Evolutionary conservation across 2,888 invertebrate genomes (phyloP).

Genomic region (Drosophila subsilvestris): DNA sequence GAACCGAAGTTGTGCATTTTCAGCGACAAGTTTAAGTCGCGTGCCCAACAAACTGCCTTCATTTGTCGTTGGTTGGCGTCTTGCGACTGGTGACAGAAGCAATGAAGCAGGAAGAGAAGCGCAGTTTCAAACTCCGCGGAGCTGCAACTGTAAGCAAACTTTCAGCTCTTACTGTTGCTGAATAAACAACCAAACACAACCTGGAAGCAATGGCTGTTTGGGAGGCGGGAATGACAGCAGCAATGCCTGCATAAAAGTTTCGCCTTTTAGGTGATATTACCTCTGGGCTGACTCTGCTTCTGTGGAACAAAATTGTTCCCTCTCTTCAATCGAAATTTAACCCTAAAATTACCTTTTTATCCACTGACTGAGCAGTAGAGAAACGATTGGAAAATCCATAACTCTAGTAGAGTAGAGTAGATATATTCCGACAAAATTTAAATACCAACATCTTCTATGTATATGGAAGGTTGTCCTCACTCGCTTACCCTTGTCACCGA

Average conservation of each 20-base stretch:
- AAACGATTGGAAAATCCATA: background rate
- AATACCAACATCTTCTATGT: background rate
- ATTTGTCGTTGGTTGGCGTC: slow-evolving; percentile 63
- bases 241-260: slow-evolving; percentile 43
- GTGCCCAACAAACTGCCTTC: slow-evolving; percentile 74
- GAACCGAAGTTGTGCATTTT: slow-evolving; percentile 56
- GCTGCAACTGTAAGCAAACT: slow-evolving; percentile 54
- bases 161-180: slow-evolving; percentile 60
- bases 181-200: slow-evolving; percentile 56
- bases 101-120: slow-evolving; percentile 21
- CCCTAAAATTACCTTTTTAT: background rate
- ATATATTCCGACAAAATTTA: background rate
- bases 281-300: slow-evolving; percentile 32
- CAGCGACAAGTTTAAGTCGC: slow-evolving; percentile 61
- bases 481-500: slow-evolving; percentile 3
- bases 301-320: slow-evolving; percentile 52
- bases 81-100: slow-evolving; percentile 38
- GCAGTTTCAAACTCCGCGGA: slow-evolving; percentile 2
- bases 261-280: slow-evolving; percentile 48
- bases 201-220: slow-evolving; percentile 33
- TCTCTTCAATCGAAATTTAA: slow-evolving; percentile 33
- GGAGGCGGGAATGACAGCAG: slow-evolving; percentile 20
- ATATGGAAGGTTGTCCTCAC: slow-evolving; percentile 2
- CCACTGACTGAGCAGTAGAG: background rate
- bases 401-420: no score